phyloP scores from a whole-genome alignment of 2,888 invertebrate genomes.

The Operophtera brumata region DNA sequence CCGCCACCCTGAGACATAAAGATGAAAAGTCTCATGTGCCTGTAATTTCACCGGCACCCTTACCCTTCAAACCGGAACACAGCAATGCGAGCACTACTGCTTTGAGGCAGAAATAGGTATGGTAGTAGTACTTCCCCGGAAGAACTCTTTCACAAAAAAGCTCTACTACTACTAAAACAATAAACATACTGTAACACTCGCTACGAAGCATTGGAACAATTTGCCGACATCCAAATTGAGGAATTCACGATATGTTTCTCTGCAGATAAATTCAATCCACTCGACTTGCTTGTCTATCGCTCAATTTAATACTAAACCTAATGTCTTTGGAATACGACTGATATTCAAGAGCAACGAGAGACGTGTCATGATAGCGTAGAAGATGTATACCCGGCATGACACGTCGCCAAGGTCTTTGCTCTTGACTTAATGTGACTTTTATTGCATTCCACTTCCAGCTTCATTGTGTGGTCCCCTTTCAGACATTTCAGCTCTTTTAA shows the following conservation, averaged over 20 bases:
- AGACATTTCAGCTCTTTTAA: slow-evolving; percentile 44
- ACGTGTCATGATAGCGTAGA: not conserved
- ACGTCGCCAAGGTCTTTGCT: slow-evolving; percentile 53
- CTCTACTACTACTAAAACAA: too few species aligned
- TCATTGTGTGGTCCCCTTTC: slow-evolving; percentile 59
- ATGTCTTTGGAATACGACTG: not conserved
- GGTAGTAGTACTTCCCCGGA: too few species aligned
- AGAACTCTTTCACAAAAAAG: too few species aligned
- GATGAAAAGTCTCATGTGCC: too few species aligned
- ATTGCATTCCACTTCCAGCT: slow-evolving; percentile 63
- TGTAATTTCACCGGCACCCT: too few species aligned
- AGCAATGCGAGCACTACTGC: too few species aligned
- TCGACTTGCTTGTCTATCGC: not conserved
- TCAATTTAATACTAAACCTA: slow-evolving; percentile 1
- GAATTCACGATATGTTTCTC: slow-evolving; percentile 32
- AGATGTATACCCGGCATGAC: slow-evolving; percentile 31
- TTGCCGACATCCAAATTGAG: slow-evolving; percentile 22
- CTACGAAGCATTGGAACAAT: slow-evolving; percentile 5
- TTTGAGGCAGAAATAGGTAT: too few species aligned
- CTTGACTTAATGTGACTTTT: slow-evolving; percentile 76
- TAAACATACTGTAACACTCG: not conserved
- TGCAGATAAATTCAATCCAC: slow-evolving; percentile 55
- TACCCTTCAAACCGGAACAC: too few species aligned
- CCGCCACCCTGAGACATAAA: too few species aligned
- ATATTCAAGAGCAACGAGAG: not conserved